phyloP scores from a whole-genome alignment of 2,113 vertebrate species.

The Poecile atricapillus region DNA sequence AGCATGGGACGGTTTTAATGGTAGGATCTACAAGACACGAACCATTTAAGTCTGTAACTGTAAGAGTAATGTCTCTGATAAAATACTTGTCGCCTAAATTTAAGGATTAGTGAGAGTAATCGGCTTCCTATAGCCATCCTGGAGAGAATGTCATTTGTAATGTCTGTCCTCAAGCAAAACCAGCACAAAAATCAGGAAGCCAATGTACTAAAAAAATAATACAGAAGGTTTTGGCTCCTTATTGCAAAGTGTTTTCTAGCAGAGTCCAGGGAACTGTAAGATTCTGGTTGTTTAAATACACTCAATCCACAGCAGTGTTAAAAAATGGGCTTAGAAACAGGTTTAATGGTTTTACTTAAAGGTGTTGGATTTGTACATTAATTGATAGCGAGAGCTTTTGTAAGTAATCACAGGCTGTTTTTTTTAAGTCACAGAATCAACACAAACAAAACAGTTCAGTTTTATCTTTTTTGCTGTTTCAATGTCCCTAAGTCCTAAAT shows the following conservation, averaged over 20 bases:
- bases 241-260: neutral
- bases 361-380: neutral
- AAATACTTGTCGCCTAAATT: neutral
- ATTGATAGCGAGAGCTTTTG: neutral
- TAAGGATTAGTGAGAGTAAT: neutral
- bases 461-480: neutral
- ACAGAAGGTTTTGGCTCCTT: neutral
- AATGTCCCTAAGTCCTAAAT: neutral
- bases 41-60: neutral
- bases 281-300: neutral
- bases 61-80: neutral
- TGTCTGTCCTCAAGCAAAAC: neutral
- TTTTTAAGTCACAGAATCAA: neutral
- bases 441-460: neutral
- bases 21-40: neutral
- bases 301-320: fast-evolving
- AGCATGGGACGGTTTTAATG: neutral
- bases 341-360: neutral
- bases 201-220: neutral
- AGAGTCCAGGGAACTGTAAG: neutral
- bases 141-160: neutral
- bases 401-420: neutral
- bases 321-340: neutral
- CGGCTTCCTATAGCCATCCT: neutral
- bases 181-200: neutral